Evolutionary conservation across 2,888 invertebrate genomes (phyloP), one percentile per base, ranked within the genome.

Genomic region (Choristoneura rosaceana): DNA sequence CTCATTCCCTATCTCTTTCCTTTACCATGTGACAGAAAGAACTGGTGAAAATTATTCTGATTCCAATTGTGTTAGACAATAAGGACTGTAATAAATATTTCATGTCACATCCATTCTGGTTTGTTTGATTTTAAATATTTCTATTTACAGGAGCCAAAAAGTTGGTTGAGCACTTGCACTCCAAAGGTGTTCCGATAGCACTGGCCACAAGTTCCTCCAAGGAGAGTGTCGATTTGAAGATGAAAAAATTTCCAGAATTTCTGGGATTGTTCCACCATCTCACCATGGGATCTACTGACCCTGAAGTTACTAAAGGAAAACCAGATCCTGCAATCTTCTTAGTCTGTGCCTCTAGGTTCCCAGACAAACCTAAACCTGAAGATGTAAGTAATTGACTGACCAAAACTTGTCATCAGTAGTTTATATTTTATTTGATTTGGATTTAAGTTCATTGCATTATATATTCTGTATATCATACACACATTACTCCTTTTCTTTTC

Each of bases 301-400:
- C 97, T 0, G 98, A 98, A 76, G 97, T 99, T 0, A 96, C 95
- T 76, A 92, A 95, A 68, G 98, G 98, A 3, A 99, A 99, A 92
- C 99, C 99, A 8, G 96, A 96, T 59, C 99, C 99, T 0, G 97
- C 98, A 82, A 97, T 97, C 80, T 99, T 98, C 86, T 87, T 97
- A 34, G 95, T 98, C 9, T 96, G 97, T 82, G 97, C 97, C 0
- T 93, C 94, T 41, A 93, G 97, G 62, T 98, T 98, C 87, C 85
- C 93, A 3, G 95, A 96, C 71, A 93, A 95, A 77, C 96, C 97
- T 0, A 86, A 90, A n/a, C 95, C 96, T 14, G 94, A 95, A 82
- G 83, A 95, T 84, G 95, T 95, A 85, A 87, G 90, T 82, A 65
- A 38, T 17, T 25, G 5, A 47, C 5, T 33, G 15, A 10, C 38